Evolutionary conservation across 2,888 invertebrate genomes (phyloP), one percentile per base, ranked within the genome.

Genomic region (Tribolium freemani): DNA sequence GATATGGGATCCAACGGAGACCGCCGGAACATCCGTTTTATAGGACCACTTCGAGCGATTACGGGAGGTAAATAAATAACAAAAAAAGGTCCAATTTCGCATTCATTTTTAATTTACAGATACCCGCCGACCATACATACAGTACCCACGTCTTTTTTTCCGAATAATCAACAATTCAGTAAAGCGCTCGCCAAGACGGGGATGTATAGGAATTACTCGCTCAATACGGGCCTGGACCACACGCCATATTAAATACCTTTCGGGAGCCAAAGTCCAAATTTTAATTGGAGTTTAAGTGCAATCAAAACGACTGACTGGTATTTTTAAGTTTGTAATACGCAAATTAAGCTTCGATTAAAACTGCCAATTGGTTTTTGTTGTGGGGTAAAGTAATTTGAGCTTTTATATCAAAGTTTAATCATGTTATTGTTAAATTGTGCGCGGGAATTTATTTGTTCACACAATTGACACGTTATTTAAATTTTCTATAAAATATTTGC

Each of bases 151-250:
- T 89, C 89, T 71, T 95, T 91, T 87, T 93, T 90, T 86, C 94
- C 96, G 0, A 90, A 91, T 57, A 91, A 91, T 48, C 93, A 93
- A 84, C 90, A 89, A 80, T 97, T 97, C 87, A 94, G 93, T 46
- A 90, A 88, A 75, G 88, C 89, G 20, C 87, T 93, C 4, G 87
- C 90, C 0, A 90, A 90, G 58, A 91, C 91, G 10, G 95, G 95
- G 79, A 95, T 94, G 93, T 95, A 94, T 84, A 89, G 94, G 51
- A 94, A 95, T 87, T 93, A 93, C 85, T 94, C 95, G 31, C 88
- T 96, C 10, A 95, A 95, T 82, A 94, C 93, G 0, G 92, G 91
- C 75, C 89, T 93, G 86, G 93, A 94, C 82, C 77, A 81, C n/a
- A 75, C 79, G n/a, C 69, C 77, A 11, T 71, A 57, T 38, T 75